Evolutionary conservation across 1,140 invertebrate genomes (phyloP).

Genomic region (Pomacea maculata): DNA sequence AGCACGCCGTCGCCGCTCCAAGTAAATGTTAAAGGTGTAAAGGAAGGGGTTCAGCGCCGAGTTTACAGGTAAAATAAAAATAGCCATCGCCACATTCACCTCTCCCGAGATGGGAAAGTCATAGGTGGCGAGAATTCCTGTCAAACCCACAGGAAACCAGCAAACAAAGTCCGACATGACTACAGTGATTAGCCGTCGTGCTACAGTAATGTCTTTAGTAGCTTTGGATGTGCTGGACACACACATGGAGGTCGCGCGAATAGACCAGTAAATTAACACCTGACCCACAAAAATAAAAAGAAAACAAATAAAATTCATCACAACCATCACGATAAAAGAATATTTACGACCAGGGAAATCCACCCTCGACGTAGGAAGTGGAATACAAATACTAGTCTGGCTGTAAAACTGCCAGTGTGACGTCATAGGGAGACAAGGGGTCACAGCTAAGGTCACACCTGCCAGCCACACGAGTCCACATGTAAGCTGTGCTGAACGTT

Average conservation of each 20-base stretch:
- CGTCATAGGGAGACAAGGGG: constrained; percentile 20
- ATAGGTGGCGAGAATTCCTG: constrained; percentile 2
- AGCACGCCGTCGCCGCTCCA: background rate
- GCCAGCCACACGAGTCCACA: constrained; percentile 22
- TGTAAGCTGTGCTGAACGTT: constrained; percentile 10
- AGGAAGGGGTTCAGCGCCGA: constrained; percentile 33
- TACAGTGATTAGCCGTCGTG: constrained; percentile 3
- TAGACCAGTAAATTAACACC: constrained; percentile 23
- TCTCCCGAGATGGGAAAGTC: constrained; percentile 41
- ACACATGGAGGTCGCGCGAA: background rate
- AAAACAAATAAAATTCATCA: constrained; percentile 20
- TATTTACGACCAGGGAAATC: constrained; percentile 29
- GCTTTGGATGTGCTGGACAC: background rate
- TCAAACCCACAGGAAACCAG: constrained; percentile 22
- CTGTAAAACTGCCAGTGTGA: constrained; percentile 17
- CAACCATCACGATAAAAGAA: constrained; percentile 7
- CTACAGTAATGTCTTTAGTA: constrained; percentile 4
- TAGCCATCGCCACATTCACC: constrained; percentile 65
- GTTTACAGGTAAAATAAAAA: constrained; percentile 34
- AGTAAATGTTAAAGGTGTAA: constrained; percentile 15
- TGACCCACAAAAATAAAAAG: constrained; percentile 28
- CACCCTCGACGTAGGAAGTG: constrained; percentile 28
- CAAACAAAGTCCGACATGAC: constrained; percentile 22
- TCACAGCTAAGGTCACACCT: constrained; percentile 11
- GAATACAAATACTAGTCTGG: constrained; percentile 30